Evolutionary conservation across 2,888 invertebrate genomes (phyloP).

Genomic region (Microplitis manilae): DNA sequence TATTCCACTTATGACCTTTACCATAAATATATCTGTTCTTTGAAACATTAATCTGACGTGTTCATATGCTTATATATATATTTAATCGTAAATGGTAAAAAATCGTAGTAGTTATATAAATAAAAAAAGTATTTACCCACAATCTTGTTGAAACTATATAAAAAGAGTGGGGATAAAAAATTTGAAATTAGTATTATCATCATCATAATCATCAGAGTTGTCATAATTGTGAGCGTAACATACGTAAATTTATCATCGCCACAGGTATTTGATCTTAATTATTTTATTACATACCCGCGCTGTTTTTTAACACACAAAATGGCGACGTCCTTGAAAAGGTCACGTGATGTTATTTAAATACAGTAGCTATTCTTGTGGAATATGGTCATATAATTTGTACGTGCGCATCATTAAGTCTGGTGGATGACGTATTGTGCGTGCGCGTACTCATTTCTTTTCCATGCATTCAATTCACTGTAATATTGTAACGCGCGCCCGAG

Average conservation of each 20-base stretch:
- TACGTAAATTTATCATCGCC: neutral
- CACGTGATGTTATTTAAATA: constrained; percentile 57
- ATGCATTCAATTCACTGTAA: neutral
- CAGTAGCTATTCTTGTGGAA: neutral
- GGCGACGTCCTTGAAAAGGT: constrained; percentile 67
- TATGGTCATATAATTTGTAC: constrained; percentile 5
- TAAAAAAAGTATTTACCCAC: neutral
- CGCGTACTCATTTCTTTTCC: neutral
- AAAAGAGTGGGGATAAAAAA: too few relatives aligned
- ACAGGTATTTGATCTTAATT: neutral
- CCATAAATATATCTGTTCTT: neutral
- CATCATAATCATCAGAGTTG: neutral
- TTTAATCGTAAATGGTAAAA: neutral
- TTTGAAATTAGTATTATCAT: neutral
- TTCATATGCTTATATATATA: neutral
- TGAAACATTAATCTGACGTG: neutral
- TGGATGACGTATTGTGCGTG: neutral
- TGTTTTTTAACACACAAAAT: constrained; percentile 56
- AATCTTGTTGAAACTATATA: too few relatives aligned
- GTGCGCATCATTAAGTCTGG: neutral
- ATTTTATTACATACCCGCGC: constrained; percentile 37
- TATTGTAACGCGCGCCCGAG: neutral
- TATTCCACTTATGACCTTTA: neutral
- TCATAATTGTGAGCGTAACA: too few relatives aligned
- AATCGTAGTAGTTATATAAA: neutral